These are phyloP conservation scores for Triops longicaudatus DNA, from an alignment of 1,140 invertebrate species.

Conservation along the genomic window DNA sequence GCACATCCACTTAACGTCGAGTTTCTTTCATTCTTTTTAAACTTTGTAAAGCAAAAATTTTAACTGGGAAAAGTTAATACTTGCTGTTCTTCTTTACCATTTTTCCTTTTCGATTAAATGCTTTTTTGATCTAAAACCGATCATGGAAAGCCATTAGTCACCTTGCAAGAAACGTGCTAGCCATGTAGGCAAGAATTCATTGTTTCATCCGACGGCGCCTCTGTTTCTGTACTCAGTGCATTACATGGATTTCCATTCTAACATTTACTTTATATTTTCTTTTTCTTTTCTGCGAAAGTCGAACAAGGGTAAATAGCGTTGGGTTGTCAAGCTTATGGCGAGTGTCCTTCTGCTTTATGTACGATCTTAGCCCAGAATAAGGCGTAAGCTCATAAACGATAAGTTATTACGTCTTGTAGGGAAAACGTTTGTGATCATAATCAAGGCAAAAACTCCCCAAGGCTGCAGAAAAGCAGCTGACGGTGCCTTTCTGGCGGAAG, in stretches of 20 bases:
- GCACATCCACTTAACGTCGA: background rate
- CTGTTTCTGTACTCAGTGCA: background rate
- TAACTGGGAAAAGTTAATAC: no score
- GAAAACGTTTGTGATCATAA: constrained; percentile 4
- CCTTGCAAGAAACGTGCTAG: background rate
- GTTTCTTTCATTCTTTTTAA: background rate
- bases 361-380: background rate
- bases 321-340: background rate
- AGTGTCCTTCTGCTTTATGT: background rate
- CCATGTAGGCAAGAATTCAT: background rate
- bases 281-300: background rate
- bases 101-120: no score
- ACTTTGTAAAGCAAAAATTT: no score
- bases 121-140: background rate
- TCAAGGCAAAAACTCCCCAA: constrained; percentile 2
- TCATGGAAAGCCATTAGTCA: background rate
- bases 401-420: background rate
- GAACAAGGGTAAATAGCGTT: background rate
- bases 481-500: background rate
- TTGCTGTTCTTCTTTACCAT: no score
- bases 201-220: background rate
- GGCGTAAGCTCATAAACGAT: background rate
- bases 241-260: background rate
- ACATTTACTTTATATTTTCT: background rate
- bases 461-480: background rate